Evolutionary conservation across 2,113 vertebrate species (phyloP).

Genomic region (Hemibagrus wyckioides): DNA sequence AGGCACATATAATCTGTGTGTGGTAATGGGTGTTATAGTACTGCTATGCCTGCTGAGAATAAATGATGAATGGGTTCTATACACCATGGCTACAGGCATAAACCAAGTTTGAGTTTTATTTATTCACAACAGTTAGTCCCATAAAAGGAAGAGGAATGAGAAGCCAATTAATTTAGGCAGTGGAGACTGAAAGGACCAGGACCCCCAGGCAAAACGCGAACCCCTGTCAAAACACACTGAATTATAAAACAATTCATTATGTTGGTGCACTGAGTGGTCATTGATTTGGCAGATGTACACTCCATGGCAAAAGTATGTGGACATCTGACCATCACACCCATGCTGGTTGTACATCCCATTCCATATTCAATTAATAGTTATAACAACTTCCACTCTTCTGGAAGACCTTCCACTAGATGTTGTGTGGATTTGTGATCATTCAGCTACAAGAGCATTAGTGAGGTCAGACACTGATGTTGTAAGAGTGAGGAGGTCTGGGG

Average conservation of each 20-base stretch:
- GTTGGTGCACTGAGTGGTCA: not conserved
- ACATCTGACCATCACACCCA: not conserved
- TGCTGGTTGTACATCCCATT: not conserved
- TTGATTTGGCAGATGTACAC: not conserved
- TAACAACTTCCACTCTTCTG: not conserved
- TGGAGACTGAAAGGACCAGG: constrained; percentile 7
- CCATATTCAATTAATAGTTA: not conserved
- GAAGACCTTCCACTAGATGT: not conserved
- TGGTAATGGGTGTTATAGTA: constrained; percentile 16
- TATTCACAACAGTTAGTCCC: constrained; percentile 38
- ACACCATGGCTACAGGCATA: constrained; percentile 55
- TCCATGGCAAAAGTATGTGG: not conserved
- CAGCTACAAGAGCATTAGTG: not conserved
- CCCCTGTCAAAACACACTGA: constrained; percentile 23
- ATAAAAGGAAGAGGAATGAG: not conserved
- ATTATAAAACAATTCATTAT: constrained; percentile 25
- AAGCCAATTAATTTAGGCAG: constrained; percentile 37
- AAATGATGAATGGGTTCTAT: constrained; percentile 46
- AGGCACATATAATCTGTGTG: constrained; percentile 32
- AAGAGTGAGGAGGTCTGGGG: too few relatives aligned
- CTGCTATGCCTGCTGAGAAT: constrained; percentile 36
- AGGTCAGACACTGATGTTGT: not conserved
- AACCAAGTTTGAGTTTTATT: constrained; percentile 59
- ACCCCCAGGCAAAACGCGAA: constrained; percentile 11
- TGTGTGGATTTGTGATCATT: not conserved